phyloP scores from a whole-genome alignment of 2,113 vertebrate species.

The Dermatemys mawii region DNA sequence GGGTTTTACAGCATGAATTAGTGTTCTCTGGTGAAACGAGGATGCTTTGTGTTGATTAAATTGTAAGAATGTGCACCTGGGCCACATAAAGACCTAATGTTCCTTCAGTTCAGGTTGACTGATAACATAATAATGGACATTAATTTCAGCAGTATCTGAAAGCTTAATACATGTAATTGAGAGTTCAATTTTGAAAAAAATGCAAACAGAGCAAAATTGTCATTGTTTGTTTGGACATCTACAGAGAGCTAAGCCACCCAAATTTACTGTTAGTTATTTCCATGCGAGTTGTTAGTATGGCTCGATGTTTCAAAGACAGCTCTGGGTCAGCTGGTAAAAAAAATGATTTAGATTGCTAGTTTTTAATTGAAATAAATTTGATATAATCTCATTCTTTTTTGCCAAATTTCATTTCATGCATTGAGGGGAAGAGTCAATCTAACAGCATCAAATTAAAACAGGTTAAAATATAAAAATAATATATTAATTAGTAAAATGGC shows the following conservation, averaged over 20 bases:
- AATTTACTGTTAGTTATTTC: constrained; percentile 11
- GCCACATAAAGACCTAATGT: neutral
- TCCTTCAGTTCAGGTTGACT: constrained; percentile 20
- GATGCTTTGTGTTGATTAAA: constrained; percentile 66
- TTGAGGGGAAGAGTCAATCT: neutral
- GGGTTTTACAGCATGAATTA: constrained; percentile 78
- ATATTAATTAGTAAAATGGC: neutral
- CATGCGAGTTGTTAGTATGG: constrained; percentile 15
- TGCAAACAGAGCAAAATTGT: constrained; percentile 61
- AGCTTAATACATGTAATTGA: constrained; percentile 61
- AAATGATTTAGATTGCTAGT: neutral
- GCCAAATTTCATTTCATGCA: neutral
- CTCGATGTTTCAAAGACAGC: constrained; percentile 2
- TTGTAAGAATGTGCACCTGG: constrained; percentile 53
- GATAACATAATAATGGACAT: constrained; percentile 41
- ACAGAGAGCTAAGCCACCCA: neutral
- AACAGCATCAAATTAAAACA: neutral
- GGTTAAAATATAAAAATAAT: neutral
- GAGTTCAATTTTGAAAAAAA: constrained; percentile 42
- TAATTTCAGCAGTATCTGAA: constrained; percentile 63
- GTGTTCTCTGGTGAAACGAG: constrained; percentile 68
- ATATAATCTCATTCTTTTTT: constrained; percentile 8
- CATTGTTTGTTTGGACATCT: constrained; percentile 31
- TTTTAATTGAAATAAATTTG: constrained; percentile 1
- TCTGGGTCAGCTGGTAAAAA: neutral